Base-by-base conservation (phyloP, 2,797 vertebrate genomes). In the Etheostoma nigrum region DNA sequence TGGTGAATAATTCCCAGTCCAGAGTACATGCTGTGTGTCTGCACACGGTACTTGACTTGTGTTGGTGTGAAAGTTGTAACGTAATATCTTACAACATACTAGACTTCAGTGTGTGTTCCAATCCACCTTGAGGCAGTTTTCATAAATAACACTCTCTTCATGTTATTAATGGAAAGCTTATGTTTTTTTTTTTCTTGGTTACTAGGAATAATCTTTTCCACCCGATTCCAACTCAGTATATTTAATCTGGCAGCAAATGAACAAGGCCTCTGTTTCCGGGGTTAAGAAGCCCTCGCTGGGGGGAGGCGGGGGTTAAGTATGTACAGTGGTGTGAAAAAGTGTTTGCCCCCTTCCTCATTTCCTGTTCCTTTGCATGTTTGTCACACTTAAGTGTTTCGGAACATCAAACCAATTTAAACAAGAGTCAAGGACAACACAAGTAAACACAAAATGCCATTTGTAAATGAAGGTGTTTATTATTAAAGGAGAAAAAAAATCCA, bases 161-260 rank as follows among this genome's bases (percentile, higher is more conserved):
- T 87, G 71, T 87, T 89, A 78, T 75, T 87, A 85, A 86, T 83
- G 85, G 67, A 71, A 54, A 76, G 76, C 59, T 83, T 82, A 78
- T 47, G 51, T 21, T 9, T 55, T 78, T 71, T 36, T 12, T 53
- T 84, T 76, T 77, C 44, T 79, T 87, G 75, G 73, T 82, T 80
- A 86, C 76, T 49, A 81, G 76, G 83, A 87, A 89, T 88, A 91
- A 90, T 90, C 88, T 87, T 90, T 89, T 89, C 88, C 89, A 90
- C 78, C 78, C 70, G n/a, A 23, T 81, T 87, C 78, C 78, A 82
- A 83, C 74, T 76, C 65, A 9, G 72, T 54, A 54, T 68, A 68
- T 84, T 89, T 89, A 91, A 88, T 89, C 87, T 71, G 80, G 70
- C 79, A 84, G 68, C 70, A 81, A 78, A 89, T 86, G 85, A 90